Percentiles rank a stretch among this genome's conserved stretches.
Evolutionary conservation across 2,113 vertebrate genomes (phyloP).

Genomic region (Rhinolophus ferrumequinum): DNA sequence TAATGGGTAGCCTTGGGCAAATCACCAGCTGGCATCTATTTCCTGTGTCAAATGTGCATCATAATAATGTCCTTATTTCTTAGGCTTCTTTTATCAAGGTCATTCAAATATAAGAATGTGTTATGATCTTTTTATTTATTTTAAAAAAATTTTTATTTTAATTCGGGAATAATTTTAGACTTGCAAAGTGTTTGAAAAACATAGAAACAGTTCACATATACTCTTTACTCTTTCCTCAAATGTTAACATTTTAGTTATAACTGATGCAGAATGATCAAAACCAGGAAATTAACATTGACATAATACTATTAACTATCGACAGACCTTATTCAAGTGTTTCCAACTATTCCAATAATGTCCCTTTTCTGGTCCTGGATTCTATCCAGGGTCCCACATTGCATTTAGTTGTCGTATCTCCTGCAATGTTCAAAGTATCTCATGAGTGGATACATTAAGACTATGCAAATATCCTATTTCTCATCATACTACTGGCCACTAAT

Average conservation of each 20-base stretch:
- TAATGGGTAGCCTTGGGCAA: not conserved
- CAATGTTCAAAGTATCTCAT: not conserved
- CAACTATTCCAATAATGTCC: not conserved
- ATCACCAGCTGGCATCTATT: not conserved
- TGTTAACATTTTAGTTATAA: not conserved
- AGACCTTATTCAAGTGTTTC: not conserved
- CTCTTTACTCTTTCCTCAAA: not conserved
- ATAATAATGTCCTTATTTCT: not conserved
- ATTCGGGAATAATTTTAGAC: constrained; percentile 1
- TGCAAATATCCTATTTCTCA: not conserved
- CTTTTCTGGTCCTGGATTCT: constrained; percentile 22
- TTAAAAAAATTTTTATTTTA: not conserved
- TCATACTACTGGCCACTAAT: not conserved
- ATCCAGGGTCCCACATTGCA: not conserved
- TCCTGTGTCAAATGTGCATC: not conserved
- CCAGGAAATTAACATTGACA: not conserved
- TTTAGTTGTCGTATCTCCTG: not conserved
- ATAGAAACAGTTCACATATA: not conserved
- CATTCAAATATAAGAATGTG: not conserved
- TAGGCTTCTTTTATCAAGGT: not conserved
- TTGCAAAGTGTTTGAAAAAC: constrained; percentile 7
- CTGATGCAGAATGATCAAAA: not conserved
- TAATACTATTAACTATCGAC: not conserved
- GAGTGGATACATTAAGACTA: not conserved
- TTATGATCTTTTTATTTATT: not conserved